Conservation (phyloP, 2,888 invertebrate species). For the Pammene fasciana region DNA sequence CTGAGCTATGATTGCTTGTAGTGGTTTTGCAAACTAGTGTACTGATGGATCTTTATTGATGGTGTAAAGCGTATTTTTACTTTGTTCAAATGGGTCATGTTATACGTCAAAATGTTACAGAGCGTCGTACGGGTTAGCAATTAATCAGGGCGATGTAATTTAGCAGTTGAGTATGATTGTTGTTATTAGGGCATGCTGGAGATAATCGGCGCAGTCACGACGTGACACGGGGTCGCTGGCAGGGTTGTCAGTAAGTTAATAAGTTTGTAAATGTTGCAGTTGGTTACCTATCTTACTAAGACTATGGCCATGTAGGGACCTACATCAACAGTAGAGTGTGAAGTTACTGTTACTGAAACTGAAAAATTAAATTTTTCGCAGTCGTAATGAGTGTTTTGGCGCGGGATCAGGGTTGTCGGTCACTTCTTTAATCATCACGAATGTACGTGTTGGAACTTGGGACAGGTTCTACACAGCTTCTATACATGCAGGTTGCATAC, state of each 20-base stretch:
- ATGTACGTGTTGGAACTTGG: too few relatives aligned
- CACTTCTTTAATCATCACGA: too few relatives aligned
- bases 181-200: constrained; percentile 62
- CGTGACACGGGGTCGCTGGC: constrained; percentile 45
- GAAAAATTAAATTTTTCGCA: too few relatives aligned
- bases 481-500: too few relatives aligned
- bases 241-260: constrained; percentile 19
- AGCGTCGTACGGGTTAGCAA: constrained; percentile 24
- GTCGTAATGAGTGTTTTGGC: too few relatives aligned
- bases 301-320: too few relatives aligned
- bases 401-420: too few relatives aligned
- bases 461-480: too few relatives aligned
- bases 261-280: not conserved
- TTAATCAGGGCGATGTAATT: constrained; percentile 38
- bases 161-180: constrained; percentile 54
- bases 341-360: too few relatives aligned
- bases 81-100: constrained; percentile 33
- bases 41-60: constrained; percentile 12
- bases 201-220: constrained; percentile 61
- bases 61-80: not conserved
- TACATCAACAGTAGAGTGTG: too few relatives aligned
- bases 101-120: constrained; percentile 15
- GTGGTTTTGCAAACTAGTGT: not conserved
- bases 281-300: too few relatives aligned
- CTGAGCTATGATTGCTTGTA: not conserved